Evolutionary conservation across 2,113 vertebrate genomes (phyloP).

Genomic region (Leptobrachium leishanense): DNA sequence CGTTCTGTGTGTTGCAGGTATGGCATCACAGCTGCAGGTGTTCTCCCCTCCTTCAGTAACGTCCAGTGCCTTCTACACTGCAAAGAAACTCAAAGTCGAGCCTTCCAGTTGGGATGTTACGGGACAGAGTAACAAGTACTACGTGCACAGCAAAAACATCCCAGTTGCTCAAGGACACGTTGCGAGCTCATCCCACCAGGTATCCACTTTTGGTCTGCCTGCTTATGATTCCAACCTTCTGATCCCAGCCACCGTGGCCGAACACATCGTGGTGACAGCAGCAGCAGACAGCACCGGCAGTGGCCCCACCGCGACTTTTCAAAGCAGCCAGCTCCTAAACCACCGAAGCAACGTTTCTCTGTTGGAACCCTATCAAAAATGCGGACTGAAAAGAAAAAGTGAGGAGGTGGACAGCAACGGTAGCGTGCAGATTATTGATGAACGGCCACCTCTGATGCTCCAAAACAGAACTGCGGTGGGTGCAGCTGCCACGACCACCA

Average conservation of each 20-base stretch:
- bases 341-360: slow-evolving; percentile 81
- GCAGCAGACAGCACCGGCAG: slow-evolving; percentile 92
- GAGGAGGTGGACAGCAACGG: slow-evolving; percentile 97
- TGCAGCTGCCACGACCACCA: slow-evolving; percentile 83
- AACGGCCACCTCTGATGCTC: slow-evolving; percentile 94
- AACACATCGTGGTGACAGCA: slow-evolving; percentile 90
- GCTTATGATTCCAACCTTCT: slow-evolving; percentile 82
- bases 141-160: slow-evolving; percentile 82
- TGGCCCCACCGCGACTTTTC: slow-evolving; percentile 76
- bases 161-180: slow-evolving; percentile 74
- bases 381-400: slow-evolving; percentile 95
- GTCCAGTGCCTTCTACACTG: slow-evolving; percentile 93
- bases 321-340: slow-evolving; percentile 71
- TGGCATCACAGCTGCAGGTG: slow-evolving; percentile 95
- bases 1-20: slow-evolving; percentile 66
- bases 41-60: slow-evolving; percentile 96
- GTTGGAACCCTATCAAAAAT: slow-evolving; percentile 86
- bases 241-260: slow-evolving; percentile 70
- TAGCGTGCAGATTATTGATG: slow-evolving; percentile 97
- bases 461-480: slow-evolving; percentile 86
- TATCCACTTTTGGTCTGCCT: slow-evolving; percentile 83
- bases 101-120: slow-evolving; percentile 88
- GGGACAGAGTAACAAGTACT: slow-evolving; percentile 82
- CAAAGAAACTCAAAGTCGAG: slow-evolving; percentile 97
- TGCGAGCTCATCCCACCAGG: slow-evolving; percentile 81